Percentiles rank a stretch among this genome's conserved stretches.
phyloP scores from a whole-genome alignment of 2,797 vertebrate species.

The Oreochromis mossambicus region DNA sequence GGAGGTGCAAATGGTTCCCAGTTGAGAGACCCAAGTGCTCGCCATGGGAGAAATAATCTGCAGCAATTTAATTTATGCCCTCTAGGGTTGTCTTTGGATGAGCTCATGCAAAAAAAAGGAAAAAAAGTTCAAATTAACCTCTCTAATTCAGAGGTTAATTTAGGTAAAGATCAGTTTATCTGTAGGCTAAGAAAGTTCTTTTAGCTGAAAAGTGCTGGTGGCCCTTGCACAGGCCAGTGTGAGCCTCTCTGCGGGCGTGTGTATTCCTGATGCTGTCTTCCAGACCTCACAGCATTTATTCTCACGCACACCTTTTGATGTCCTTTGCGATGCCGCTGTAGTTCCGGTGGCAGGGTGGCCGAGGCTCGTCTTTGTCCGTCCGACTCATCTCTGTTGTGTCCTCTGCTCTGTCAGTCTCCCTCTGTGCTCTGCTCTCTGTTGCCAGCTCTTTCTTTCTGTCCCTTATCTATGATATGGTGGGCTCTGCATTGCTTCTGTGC shows the following conservation, averaged over 20 bases:
- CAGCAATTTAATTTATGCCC: constrained; percentile 25
- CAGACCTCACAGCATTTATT: constrained; percentile 68
- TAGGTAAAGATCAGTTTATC: constrained; percentile 7
- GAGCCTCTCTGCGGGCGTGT: constrained; percentile 12
- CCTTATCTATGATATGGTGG: constrained; percentile 92
- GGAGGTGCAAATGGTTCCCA: constrained; percentile 60
- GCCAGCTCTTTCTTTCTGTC: constrained; percentile 74
- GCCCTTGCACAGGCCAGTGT: constrained; percentile 76
- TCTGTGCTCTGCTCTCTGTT: constrained; percentile 67
- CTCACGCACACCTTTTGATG: constrained; percentile 77
- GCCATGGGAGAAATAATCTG: constrained; percentile 78
- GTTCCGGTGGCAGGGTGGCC: constrained; percentile 84
- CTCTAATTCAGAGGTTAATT: constrained; percentile 1
- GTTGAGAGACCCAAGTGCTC: constrained; percentile 67
- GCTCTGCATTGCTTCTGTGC: constrained; percentile 80
- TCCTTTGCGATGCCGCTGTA: constrained; percentile 57
- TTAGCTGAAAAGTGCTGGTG: constrained; percentile 69
- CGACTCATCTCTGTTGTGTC: constrained; percentile 81
- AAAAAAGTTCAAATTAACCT: not conserved
- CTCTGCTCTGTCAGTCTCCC: constrained; percentile 50
- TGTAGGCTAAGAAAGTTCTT: constrained; percentile 12
- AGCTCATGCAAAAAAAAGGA: not conserved
- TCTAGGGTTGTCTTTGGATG: constrained; percentile 19
- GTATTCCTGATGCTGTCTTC: constrained; percentile 29
- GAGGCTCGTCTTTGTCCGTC: constrained; percentile 67